These are phyloP conservation scores for Bombus confusus DNA, from an alignment of 1,140 invertebrate species.

Conservation along the genomic window DNA sequence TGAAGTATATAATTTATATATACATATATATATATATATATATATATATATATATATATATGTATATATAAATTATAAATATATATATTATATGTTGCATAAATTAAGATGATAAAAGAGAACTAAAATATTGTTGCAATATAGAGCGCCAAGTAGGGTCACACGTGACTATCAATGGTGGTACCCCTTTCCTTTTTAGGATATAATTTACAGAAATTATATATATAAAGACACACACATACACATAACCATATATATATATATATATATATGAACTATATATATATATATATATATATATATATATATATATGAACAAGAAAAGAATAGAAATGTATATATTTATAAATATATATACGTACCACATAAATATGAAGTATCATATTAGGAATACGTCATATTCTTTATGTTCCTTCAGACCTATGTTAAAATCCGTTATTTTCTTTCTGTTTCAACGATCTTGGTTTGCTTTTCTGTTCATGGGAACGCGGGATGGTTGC, in stretches of 20 bases:
- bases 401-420: slow-evolving; percentile 57
- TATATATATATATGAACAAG: slow-evolving; percentile 15
- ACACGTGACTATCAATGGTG: slow-evolving; percentile 49
- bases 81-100: slow-evolving; percentile 29
- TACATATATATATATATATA: slow-evolving; percentile 27
- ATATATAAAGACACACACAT: too few relatives aligned
- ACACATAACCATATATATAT: not conserved
- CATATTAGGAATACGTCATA: slow-evolving; percentile 26
- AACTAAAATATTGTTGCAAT: slow-evolving; percentile 67
- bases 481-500: not conserved
- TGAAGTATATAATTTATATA: slow-evolving; percentile 29
- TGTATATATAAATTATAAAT: slow-evolving; percentile 30
- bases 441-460: slow-evolving; percentile 59
- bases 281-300: slow-evolving; percentile 15
- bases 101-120: slow-evolving; percentile 43
- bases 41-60: slow-evolving; percentile 24
- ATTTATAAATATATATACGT: slow-evolving; percentile 29
- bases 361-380: slow-evolving; percentile 20
- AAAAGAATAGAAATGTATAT: slow-evolving; percentile 23
- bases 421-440: slow-evolving; percentile 58
- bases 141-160: slow-evolving; percentile 62
- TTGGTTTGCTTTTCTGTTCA: slow-evolving; percentile 53
- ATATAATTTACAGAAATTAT: slow-evolving; percentile 39
- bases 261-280: slow-evolving; percentile 24
- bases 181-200: slow-evolving; percentile 53